Conservation (phyloP, 2,888 invertebrate species). For the Apotomis turbidana region DNA sequence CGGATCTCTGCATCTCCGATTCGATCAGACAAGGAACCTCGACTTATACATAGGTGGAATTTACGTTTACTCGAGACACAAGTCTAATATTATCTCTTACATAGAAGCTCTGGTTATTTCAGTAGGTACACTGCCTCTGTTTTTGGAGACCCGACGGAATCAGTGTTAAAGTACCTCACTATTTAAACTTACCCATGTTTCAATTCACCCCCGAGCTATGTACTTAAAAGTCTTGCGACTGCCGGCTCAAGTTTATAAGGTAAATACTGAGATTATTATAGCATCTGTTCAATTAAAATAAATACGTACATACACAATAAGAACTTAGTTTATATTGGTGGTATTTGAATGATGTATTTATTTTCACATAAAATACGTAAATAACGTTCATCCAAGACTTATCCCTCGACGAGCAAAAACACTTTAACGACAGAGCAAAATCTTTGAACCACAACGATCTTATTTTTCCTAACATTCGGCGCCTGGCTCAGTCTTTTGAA, state of each 20-base stretch:
- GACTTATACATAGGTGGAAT: no score
- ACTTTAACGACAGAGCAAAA: background rate
- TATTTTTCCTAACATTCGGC: constrained; percentile 12
- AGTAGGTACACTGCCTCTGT: no score
- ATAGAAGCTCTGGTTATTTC: no score
- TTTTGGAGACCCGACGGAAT: no score
- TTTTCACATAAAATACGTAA: background rate
- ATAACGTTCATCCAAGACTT: background rate
- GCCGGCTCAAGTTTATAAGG: background rate
- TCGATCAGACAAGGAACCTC: no score
- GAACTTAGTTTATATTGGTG: background rate
- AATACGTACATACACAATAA: background rate
- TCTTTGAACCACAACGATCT: constrained; percentile 1
- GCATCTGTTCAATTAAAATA: background rate
- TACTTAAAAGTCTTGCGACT: background rate
- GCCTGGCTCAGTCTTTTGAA: background rate
- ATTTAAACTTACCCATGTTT: background rate
- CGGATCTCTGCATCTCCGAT: no score
- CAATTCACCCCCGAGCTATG: background rate
- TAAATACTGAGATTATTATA: background rate
- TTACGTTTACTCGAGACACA: no score
- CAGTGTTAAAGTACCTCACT: background rate
- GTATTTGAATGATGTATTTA: constrained; percentile 3
- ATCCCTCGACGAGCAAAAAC: constrained; percentile 7
- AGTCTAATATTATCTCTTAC: no score